These are phyloP conservation scores for Stomorhina lunata DNA, from an alignment of 2,888 invertebrate genomes.

Conservation along the genomic window DNA sequence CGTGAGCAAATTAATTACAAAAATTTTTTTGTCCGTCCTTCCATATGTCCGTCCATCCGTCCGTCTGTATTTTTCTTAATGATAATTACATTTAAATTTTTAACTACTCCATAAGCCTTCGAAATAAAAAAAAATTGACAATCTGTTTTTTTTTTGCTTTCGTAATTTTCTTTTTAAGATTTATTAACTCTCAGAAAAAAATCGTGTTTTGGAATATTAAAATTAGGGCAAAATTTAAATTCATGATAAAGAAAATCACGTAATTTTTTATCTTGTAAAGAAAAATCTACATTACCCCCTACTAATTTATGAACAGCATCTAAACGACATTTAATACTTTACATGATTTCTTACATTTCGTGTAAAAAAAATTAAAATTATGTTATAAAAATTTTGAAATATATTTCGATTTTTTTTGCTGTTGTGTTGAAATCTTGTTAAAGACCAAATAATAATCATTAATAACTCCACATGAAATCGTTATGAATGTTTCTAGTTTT, in stretches of 20 bases:
- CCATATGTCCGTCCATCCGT: background rate
- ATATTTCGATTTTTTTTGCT: too few relatives aligned
- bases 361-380: background rate
- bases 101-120: background rate
- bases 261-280: background rate
- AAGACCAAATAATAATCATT: conserved; percentile 15
- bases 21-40: background rate
- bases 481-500: background rate
- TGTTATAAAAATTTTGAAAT: too few relatives aligned
- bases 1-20: conserved; percentile 65
- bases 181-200: background rate
- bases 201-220: background rate
- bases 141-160: background rate
- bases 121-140: background rate
- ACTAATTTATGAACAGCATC: background rate
- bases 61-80: background rate
- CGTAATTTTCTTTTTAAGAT: too few relatives aligned
- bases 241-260: background rate
- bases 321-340: too few relatives aligned
- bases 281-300: conserved; percentile 31
- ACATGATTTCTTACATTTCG: too few relatives aligned
- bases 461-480: conserved; percentile 37
- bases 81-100: background rate
- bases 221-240: background rate
- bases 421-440: conserved; percentile 7